Percentiles rank a stretch among this genome's conserved stretches.
phyloP scores from a whole-genome alignment of 2,797 vertebrate species.

The Clarias platycephalus region DNA sequence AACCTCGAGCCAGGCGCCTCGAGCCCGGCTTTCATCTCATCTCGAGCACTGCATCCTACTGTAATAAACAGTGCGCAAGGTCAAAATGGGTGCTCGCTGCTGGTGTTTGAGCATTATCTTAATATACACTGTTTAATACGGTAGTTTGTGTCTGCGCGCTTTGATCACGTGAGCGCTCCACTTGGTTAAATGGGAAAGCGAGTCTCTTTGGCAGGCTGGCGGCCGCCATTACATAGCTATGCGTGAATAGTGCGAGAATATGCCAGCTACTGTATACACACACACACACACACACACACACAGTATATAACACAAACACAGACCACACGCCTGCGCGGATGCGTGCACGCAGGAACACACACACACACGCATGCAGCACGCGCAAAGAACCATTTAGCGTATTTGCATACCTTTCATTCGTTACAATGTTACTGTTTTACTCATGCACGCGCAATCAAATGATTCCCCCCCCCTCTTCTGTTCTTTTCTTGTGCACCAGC shows the following conservation, averaged over 20 bases:
- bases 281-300: constrained; percentile 45
- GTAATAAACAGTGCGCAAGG: background rate
- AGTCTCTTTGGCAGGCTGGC: constrained; percentile 69
- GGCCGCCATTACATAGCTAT: constrained; percentile 82
- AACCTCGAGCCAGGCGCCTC: constrained; percentile 4
- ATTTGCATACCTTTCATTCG: constrained; percentile 51
- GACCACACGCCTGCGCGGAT: constrained; percentile 22
- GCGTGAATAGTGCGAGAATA: constrained; percentile 52
- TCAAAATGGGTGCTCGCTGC: background rate
- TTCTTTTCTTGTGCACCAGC: background rate
- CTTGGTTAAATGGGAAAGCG: constrained; percentile 76
- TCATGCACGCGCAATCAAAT: constrained; percentile 9
- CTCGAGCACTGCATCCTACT: background rate
- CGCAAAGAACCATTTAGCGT: constrained; percentile 33
- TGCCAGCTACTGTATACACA: constrained; percentile 54
- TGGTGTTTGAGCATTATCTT: background rate
- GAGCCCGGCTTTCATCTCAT: background rate
- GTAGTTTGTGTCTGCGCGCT: constrained; percentile 51
- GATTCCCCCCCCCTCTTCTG: background rate
- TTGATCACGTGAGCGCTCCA: constrained; percentile 74
- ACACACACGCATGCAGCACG: constrained; percentile 21
- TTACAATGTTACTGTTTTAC: constrained; percentile 45
- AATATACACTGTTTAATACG: constrained; percentile 16
- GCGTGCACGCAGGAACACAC: background rate
- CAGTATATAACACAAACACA: constrained; percentile 6